Evolutionary conservation across 2,888 invertebrate genomes (phyloP).

Genomic region (Conus canariensis): DNA sequence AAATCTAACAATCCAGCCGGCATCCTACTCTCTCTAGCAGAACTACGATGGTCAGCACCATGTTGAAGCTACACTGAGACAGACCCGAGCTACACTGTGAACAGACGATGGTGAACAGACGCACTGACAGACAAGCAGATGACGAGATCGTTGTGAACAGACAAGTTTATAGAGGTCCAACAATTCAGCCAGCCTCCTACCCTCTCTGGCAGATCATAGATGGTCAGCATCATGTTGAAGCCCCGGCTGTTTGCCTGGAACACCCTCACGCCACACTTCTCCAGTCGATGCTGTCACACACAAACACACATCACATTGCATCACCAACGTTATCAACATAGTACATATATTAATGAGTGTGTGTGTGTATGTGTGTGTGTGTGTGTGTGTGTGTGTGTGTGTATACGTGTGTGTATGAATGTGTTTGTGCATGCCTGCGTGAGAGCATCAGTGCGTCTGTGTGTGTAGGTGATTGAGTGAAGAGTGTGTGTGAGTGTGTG

Average conservation of each 20-base stretch:
- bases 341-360: background rate
- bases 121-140: too few species aligned
- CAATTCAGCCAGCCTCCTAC: conserved; percentile 31
- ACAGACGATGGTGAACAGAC: too few species aligned
- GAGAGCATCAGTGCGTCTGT: background rate
- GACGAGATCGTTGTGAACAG: background rate
- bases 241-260: conserved; percentile 91
- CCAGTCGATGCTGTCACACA: conserved; percentile 82
- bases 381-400: conserved; percentile 3
- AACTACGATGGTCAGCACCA: too few species aligned
- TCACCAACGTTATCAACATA: background rate
- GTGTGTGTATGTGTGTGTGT: background rate
- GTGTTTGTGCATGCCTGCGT: background rate
- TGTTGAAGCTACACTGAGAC: too few species aligned
- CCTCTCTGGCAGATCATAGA: conserved; percentile 44
- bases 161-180: background rate
- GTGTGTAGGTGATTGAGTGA: background rate
- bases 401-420: background rate
- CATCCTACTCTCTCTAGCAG: too few species aligned
- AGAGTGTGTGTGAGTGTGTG: too few species aligned
- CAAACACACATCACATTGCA: background rate
- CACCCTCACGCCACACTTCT: conserved; percentile 88
- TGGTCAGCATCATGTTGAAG: conserved; percentile 89
- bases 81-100: too few species aligned
- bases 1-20: too few species aligned